Conservation (phyloP, 2,797 vertebrate genomes). For the Falco biarmicus region DNA sequence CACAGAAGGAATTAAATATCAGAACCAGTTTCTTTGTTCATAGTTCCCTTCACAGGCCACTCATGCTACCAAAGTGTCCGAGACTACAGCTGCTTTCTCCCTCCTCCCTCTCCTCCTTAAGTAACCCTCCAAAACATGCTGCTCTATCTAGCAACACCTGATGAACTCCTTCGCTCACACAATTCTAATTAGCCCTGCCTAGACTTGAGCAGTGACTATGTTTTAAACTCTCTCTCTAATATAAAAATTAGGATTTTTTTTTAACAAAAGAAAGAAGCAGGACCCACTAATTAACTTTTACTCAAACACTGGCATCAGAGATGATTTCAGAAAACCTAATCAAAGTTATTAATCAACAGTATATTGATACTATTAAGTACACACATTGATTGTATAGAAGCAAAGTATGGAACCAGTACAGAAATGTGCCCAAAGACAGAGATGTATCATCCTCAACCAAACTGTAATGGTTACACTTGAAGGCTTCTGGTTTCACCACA, state of each 20-base stretch:
- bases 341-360: not conserved
- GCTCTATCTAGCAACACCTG: not conserved
- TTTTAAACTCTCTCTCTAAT: not conserved
- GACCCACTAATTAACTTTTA: not conserved
- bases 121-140: not conserved
- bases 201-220: not conserved
- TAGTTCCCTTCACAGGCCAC: not conserved
- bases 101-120: not conserved
- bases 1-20: not conserved
- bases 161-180: not conserved
- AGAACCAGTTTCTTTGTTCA: not conserved
- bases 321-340: not conserved
- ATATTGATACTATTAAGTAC: not conserved
- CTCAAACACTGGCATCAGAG: not conserved
- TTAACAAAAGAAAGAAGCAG: not conserved
- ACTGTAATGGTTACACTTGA: not conserved
- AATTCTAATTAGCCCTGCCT: not conserved
- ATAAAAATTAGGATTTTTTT: fast-evolving
- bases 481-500: not conserved
- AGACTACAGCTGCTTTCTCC: not conserved
- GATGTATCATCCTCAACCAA: not conserved
- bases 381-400: not conserved
- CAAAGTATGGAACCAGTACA: fast-evolving
- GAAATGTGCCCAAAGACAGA: not conserved
- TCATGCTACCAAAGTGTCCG: fast-evolving